A percentile compares a stretch with the other conserved stretches of the same genome.
These are phyloP conservation scores for Mesoclemmys tuberculata DNA, from an alignment of 2,113 vertebrate species.

Conservation along the genomic window DNA sequence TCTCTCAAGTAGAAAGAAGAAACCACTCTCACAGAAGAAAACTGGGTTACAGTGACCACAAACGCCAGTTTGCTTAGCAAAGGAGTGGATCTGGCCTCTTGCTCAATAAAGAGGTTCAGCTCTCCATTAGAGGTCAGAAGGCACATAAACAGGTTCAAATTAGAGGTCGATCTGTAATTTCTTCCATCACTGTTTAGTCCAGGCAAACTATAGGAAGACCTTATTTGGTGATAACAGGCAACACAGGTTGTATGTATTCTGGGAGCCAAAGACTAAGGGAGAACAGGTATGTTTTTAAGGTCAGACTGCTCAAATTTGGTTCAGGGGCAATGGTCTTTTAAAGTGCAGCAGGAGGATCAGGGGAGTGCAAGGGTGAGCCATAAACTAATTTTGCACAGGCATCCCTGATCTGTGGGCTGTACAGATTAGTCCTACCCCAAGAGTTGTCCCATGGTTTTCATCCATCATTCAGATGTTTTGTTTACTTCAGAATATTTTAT, in stretches of 20 bases:
- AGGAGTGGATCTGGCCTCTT: neutral
- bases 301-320: neutral
- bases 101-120: neutral
- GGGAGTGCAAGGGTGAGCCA: neutral
- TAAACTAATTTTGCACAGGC: neutral
- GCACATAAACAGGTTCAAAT: neutral
- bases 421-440: neutral
- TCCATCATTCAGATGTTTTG: neutral
- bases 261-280: neutral
- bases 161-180: fast-evolving
- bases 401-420: neutral
- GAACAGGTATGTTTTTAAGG: neutral
- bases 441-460: neutral
- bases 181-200: neutral
- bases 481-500: neutral
- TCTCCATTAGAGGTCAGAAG: neutral
- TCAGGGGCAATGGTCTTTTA: neutral
- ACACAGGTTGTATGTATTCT: neutral
- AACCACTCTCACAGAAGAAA: neutral
- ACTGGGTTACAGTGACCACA: neutral
- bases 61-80: neutral
- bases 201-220: neutral
- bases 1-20: neutral
- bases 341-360: neutral
- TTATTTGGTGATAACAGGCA: neutral